phyloP scores from a whole-genome alignment of 2,113 vertebrate species.

The Andinoacara biseriatus region DNA sequence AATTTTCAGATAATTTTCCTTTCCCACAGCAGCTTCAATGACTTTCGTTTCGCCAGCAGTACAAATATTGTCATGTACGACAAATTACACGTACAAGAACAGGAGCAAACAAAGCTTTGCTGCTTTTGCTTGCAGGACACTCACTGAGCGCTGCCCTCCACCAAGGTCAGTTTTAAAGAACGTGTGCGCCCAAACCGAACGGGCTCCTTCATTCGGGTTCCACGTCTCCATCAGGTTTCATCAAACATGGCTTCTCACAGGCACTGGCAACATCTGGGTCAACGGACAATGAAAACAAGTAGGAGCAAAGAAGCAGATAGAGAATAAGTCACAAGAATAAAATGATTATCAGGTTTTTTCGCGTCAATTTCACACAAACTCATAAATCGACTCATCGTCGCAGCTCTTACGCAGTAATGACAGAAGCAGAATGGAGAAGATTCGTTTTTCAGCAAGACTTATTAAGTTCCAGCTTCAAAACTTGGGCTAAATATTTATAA shows the following conservation, averaged over 20 bases:
- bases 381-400: not conserved
- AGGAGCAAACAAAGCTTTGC: not conserved
- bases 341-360: not conserved
- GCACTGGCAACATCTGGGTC: not conserved
- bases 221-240: not conserved
- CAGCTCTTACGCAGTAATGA: no score
- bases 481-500: not conserved
- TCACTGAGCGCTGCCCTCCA: not conserved
- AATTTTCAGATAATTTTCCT: not conserved
- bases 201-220: not conserved
- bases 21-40: not conserved
- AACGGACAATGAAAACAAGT: not conserved
- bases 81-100: not conserved
- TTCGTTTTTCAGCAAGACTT: not conserved
- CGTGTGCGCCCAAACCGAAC: not conserved
- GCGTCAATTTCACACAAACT: not conserved
- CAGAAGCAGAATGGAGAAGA: no score
- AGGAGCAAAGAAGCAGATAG: not conserved
- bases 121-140: not conserved
- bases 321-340: not conserved
- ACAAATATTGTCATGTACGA: not conserved
- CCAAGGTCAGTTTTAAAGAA: not conserved
- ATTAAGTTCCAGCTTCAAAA: not conserved
- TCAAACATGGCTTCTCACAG: not conserved
- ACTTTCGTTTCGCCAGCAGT: not conserved